Evolutionary conservation across 2,113 vertebrate species (phyloP).

Genomic region (Taurulus bubalis): DNA sequence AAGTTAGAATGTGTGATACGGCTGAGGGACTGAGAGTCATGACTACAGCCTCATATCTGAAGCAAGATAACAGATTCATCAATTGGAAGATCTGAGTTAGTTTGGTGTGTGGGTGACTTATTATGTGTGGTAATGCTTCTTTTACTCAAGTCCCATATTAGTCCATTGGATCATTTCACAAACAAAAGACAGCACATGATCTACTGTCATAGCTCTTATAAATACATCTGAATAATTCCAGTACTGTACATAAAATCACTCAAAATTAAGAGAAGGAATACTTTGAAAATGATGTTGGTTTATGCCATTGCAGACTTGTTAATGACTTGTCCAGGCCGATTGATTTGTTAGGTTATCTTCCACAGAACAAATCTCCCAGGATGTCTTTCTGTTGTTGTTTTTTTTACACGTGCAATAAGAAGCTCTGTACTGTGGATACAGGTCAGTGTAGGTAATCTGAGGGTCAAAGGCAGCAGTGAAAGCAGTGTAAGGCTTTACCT

Average conservation of each 20-base stretch:
- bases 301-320: neutral
- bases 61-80: neutral
- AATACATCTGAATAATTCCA: slow-evolving; percentile 2
- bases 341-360: neutral
- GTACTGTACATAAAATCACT: slow-evolving; percentile 23
- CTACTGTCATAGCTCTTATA: neutral
- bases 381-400: neutral
- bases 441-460: slow-evolving; percentile 34
- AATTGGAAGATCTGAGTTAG: slow-evolving; percentile 37
- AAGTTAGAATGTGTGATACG: neutral
- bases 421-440: slow-evolving; percentile 16
- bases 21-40: slow-evolving; percentile 20
- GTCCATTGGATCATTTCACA: slow-evolving; percentile 1
- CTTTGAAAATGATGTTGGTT: neutral
- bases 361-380: neutral
- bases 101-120: slow-evolving; percentile 1
- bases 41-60: neutral
- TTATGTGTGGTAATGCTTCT: slow-evolving; percentile 1
- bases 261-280: neutral
- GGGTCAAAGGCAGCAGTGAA: slow-evolving; percentile 76
- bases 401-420: slow-evolving; percentile 28
- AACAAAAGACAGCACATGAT: neutral
- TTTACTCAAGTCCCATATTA: slow-evolving; percentile 2
- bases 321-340: neutral
- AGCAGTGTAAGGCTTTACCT: slow-evolving; percentile 71